Evolutionary conservation across 1,140 invertebrate genomes (phyloP), one percentile per base, ranked within the genome.

Genomic region (Drosophila biarmipes): DNA sequence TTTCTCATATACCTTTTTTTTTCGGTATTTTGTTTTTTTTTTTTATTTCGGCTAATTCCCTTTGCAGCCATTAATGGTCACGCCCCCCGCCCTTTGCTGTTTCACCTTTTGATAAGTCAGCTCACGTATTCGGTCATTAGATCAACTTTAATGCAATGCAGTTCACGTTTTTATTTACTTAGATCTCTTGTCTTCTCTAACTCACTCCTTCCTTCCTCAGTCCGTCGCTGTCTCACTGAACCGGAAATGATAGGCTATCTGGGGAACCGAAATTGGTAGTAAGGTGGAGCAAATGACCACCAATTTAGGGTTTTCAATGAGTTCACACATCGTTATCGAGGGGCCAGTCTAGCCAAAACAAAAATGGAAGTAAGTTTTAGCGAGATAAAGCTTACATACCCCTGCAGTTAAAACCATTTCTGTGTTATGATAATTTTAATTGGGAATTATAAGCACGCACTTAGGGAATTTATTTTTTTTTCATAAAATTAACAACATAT

Each of bases 81-180:
- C 43, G 46, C 61, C 43, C 19, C 19, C 37, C 52, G 24, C 21
- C 15, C 42, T 10, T 31, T 2, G 17, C 15, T 55, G 5, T 35
- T 34, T 45, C 51, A 61, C 40, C 61, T 66, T 62, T 81, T 86
- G 56, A 38, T 15, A 38, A 86, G 57, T 75, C 84, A 49, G 38
- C 74, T 67, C 82, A 87, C 84, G 82, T 87, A 75, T 56, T 17
- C 59, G 84, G 82, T 79, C 84, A 87, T 87, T 87, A 79, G 84
- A 87, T 87, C 82, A 82, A 87, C 84, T 89, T 76, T 75, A 87
- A 79, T 82, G 66, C 43, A 37, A 87, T 82, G 82, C 82, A 78
- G 75, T 73, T 66, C 79, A 87, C 82, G 82, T 87, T 76, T 82
- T 81, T 78, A 87, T 87, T 87, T 87, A 78, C 78, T 78, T 72